phyloP scores from a whole-genome alignment of 2,113 vertebrate genomes.

The Aphyosemion australe region DNA sequence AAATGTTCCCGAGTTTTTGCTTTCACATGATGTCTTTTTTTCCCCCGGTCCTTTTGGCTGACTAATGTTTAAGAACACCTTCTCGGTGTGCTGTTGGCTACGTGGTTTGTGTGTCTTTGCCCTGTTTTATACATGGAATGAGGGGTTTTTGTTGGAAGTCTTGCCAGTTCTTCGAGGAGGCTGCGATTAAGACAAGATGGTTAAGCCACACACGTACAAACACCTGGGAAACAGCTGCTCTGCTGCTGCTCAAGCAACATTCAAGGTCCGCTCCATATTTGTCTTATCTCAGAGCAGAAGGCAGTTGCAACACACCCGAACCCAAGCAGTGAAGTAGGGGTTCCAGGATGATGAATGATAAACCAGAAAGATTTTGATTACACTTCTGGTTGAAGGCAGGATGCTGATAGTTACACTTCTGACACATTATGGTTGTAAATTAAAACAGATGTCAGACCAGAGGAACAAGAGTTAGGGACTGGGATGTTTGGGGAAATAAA shows the following conservation, averaged over 20 bases:
- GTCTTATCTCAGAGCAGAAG: conserved; percentile 28
- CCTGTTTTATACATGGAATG: conserved; percentile 56
- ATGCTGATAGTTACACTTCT: too few species aligned
- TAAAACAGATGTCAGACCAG: conserved; percentile 39
- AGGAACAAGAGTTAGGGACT: not conserved
- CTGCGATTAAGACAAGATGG: conserved; percentile 69
- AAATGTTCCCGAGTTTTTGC: conserved; percentile 1
- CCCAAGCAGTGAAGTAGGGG: not conserved
- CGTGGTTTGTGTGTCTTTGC: conserved; percentile 34
- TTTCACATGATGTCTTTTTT: conserved; percentile 40
- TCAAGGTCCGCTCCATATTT: conserved; percentile 37
- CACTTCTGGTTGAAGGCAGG: too few species aligned
- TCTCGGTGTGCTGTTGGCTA: conserved; percentile 34
- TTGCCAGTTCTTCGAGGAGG: conserved; percentile 67
- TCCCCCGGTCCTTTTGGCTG: not conserved
- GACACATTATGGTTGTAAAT: too few species aligned
- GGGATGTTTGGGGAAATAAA: too few species aligned
- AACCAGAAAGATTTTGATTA: conserved; percentile 24
- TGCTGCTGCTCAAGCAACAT: conserved; percentile 33
- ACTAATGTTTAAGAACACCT: conserved; percentile 46
- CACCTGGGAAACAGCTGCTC: conserved; percentile 77
- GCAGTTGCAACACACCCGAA: not conserved
- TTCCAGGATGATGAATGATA: conserved; percentile 32
- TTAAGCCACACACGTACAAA: conserved; percentile 68
- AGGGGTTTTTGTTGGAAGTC: conserved; percentile 66